Conservation (phyloP, 2,113 vertebrate species). For the Porphyrio hochstetteri region DNA sequence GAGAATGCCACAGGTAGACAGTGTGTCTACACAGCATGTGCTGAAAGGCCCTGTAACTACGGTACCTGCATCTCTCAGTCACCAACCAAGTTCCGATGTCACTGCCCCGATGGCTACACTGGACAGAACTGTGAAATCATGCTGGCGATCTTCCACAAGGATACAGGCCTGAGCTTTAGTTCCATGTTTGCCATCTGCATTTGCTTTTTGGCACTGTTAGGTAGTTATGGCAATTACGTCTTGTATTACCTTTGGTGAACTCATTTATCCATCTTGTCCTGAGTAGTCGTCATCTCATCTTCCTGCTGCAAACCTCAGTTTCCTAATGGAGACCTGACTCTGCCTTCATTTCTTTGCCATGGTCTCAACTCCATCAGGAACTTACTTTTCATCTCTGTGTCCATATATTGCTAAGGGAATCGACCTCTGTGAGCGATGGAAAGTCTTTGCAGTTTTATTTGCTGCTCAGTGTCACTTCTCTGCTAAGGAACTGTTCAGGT, state of each 20-base stretch:
- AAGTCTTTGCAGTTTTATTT: not conserved
- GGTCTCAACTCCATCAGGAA: not conserved
- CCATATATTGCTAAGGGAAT: not conserved
- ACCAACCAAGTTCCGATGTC: conserved; percentile 81
- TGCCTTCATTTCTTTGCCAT: not conserved
- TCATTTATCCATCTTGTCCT: not conserved
- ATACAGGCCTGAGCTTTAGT: conserved; percentile 87
- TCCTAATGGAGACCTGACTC: not conserved
- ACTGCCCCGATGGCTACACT: conserved; percentile 81
- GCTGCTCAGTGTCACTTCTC: not conserved
- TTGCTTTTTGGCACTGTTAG: conserved; percentile 87
- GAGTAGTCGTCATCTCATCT: not conserved
- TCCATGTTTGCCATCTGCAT: conserved; percentile 88
- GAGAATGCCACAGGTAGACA: conserved; percentile 81
- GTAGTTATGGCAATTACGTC: conserved; percentile 81
- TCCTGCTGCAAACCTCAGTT: not conserved
- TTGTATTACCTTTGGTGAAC: conserved; percentile 75
- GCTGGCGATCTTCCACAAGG: conserved; percentile 81
- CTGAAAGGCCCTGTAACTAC: conserved; percentile 80
- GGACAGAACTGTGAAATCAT: conserved; percentile 83
- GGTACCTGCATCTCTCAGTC: conserved; percentile 85
- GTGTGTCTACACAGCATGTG: conserved; percentile 84
- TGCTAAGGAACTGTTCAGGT: not conserved
- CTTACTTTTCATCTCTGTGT: not conserved
- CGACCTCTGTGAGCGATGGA: not conserved